Conservation (phyloP, 2,797 vertebrate genomes). For the Epinephelus malabaricus region DNA sequence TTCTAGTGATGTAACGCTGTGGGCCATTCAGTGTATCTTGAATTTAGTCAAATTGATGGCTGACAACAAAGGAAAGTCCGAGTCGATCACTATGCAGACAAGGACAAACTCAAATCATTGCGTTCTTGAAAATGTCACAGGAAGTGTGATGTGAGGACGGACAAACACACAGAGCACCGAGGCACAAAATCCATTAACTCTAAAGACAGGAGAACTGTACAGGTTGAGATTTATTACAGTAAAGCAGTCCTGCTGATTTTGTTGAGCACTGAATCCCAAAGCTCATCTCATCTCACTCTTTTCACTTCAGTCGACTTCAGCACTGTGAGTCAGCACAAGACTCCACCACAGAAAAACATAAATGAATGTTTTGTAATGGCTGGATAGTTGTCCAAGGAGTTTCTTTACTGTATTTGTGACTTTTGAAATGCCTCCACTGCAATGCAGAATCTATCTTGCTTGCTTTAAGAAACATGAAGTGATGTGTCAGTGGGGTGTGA, state of each 20-base stretch:
- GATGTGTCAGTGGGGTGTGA: not conserved
- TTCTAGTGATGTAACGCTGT: not conserved
- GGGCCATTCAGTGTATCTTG: not conserved
- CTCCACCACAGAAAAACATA: slow-evolving; percentile 1
- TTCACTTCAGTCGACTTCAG: slow-evolving; percentile 15
- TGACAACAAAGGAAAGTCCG: too few species aligned
- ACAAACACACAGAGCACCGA: not conserved
- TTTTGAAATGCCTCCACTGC: not conserved
- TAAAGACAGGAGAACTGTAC: not conserved
- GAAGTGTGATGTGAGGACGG: not conserved
- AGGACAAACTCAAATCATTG: not conserved
- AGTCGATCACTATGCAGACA: slow-evolving; percentile 6
- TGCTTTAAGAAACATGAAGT: not conserved
- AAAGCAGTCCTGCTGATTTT: slow-evolving; percentile 8
- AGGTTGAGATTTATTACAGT: slow-evolving; percentile 31
- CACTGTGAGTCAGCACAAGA: slow-evolving; percentile 33
- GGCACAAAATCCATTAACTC: slow-evolving; percentile 9
- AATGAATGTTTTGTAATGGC: not conserved
- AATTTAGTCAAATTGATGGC: not conserved
- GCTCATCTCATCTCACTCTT: slow-evolving; percentile 26
- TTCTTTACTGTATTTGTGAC: not conserved
- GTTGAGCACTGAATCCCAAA: slow-evolving; percentile 29
- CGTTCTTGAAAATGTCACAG: slow-evolving; percentile 19
- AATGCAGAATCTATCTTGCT: not conserved
- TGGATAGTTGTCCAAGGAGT: not conserved